A percentile compares a stretch with the other conserved stretches of the same genome.
Conservation (phyloP, 1,140 invertebrate genomes). For the Mycetomoellerius zeteki region DNA sequence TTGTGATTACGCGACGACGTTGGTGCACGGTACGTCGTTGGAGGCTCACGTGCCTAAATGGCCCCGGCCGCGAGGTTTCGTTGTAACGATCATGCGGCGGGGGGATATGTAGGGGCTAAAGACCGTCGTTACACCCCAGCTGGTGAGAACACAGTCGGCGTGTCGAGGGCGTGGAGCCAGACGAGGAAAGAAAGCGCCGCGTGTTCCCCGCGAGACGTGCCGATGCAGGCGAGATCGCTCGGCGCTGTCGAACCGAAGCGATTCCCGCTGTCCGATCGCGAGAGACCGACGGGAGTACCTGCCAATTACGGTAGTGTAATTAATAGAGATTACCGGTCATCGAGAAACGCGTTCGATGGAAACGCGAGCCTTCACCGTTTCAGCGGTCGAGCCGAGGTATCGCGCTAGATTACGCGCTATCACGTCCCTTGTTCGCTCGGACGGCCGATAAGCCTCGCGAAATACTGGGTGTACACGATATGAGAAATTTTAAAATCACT, state of each 20-base stretch:
- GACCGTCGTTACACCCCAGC: conserved; percentile 58
- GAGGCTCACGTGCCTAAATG: conserved; percentile 70
- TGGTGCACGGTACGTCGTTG: conserved; percentile 63
- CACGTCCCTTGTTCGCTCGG: conserved; percentile 16
- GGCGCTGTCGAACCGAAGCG: background rate
- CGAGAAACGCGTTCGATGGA: conserved; percentile 16
- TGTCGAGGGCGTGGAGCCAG: conserved; percentile 13
- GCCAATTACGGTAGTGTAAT: conserved; percentile 79
- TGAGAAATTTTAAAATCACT: conserved; percentile 40
- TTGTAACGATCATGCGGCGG: conserved; percentile 2
- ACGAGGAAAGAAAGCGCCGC: conserved; percentile 15
- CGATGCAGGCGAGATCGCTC: conserved; percentile 3
- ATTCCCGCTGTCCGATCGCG: conserved; percentile 24
- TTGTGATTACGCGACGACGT: conserved; percentile 80
- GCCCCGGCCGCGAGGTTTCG: conserved; percentile 36
- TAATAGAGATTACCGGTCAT: conserved; percentile 74
- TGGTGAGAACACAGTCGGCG: conserved; percentile 55
- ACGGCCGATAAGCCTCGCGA: conserved; percentile 21
- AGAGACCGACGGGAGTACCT: conserved; percentile 33
- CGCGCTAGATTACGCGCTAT: conserved; percentile 21
- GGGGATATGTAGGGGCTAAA: conserved; percentile 53
- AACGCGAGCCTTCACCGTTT: conserved; percentile 28
- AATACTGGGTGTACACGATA: conserved; percentile 20
- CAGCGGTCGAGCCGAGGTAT: conserved; percentile 12
- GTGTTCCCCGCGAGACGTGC: background rate